These are phyloP conservation scores for Lithobates sylvaticus DNA, from an alignment of 2,797 vertebrate species.

Conservation along the genomic window DNA sequence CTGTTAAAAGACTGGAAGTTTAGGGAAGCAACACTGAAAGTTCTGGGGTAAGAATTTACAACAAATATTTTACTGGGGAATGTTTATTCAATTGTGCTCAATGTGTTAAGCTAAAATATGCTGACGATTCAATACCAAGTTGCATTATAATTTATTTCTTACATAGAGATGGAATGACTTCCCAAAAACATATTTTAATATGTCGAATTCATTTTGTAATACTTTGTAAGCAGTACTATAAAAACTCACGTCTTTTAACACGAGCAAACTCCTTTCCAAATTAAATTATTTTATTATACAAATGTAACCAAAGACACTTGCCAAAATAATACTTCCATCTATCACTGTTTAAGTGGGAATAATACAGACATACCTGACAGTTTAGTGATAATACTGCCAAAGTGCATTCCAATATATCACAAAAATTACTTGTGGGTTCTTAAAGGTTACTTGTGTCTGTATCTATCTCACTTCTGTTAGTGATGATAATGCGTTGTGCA, in stretches of 20 bases:
- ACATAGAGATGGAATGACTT: no score
- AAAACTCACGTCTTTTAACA: background rate
- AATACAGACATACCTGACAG: slow-evolving; percentile 25
- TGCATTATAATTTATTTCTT: no score
- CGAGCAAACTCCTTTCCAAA: background rate
- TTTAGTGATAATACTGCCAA: slow-evolving; percentile 26
- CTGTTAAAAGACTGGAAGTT: no score
- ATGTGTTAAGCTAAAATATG: no score
- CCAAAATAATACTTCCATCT: slow-evolving; percentile 24
- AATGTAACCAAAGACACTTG: slow-evolving; percentile 30
- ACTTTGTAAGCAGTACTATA: background rate
- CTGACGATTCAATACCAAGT: no score
- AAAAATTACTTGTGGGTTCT: slow-evolving; percentile 26
- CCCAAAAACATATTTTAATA: no score
- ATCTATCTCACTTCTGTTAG: slow-evolving; percentile 14
- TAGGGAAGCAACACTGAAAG: no score
- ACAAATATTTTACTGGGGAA: no score
- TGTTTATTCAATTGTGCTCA: no score
- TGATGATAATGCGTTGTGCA: slow-evolving; percentile 16
- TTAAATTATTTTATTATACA: slow-evolving; percentile 22
- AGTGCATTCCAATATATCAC: slow-evolving; percentile 22
- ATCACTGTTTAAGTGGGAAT: slow-evolving; percentile 44
- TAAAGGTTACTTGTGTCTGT: slow-evolving; percentile 8
- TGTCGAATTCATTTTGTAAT: no score
- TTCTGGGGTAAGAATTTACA: no score